Percentiles rank a stretch among this genome's conserved stretches.
phyloP scores from a whole-genome alignment of 2,797 vertebrate genomes.

The Anas bahamensis region DNA sequence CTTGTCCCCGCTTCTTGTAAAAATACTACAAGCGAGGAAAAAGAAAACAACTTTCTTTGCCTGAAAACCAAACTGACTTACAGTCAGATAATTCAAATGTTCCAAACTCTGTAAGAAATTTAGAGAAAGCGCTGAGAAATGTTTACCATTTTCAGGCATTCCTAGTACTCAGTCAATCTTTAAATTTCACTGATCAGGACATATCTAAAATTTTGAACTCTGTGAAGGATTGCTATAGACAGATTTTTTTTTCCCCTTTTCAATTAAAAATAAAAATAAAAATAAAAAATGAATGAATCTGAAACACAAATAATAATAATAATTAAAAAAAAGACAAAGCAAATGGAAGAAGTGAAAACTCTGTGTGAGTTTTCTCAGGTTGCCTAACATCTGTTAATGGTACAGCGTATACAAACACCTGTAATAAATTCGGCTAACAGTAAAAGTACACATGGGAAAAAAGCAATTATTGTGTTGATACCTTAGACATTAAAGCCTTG shows the following conservation, averaged over 20 bases:
- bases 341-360: neutral
- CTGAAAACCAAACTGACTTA: neutral
- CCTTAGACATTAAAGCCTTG: neutral
- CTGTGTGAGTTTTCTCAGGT: neutral
- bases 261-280: neutral
- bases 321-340: neutral
- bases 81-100: neutral
- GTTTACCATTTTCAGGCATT: neutral
- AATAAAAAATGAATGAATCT: neutral
- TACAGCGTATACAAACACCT: neutral
- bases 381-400: neutral
- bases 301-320: neutral
- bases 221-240: neutral
- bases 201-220: neutral
- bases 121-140: neutral
- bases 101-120: neutral
- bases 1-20: neutral
- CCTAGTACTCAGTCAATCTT: neutral
- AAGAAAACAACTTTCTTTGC: slow-evolving; percentile 14
- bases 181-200: neutral
- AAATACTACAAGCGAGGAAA: neutral
- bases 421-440: neutral
- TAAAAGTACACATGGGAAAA: neutral
- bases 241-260: neutral
- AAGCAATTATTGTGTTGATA: neutral